Base-by-base conservation (phyloP, 2,113 vertebrate genomes). In the Tyrannus savana region DNA sequence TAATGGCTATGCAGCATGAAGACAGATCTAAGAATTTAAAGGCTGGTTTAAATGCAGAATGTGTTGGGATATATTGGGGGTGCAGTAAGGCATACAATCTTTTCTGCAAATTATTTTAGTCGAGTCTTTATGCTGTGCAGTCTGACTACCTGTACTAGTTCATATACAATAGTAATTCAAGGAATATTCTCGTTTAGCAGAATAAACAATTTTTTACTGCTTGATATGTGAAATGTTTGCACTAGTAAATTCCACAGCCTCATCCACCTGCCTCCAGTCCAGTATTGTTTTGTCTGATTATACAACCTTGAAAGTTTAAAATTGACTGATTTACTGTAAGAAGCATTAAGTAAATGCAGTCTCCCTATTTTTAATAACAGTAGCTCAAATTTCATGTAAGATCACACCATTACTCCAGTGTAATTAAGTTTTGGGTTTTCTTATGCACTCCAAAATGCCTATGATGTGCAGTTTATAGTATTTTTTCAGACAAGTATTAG, bases 391-490 rank as follows among this genome's bases (percentile, higher is more conserved):
- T 97, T 97, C 96, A 95, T 90, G 74, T 97, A 95, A 96, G 95
- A 96, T 98, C 96, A 98, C 76, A 90, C 85, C 95, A 96, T 93
- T 92, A 82, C 91, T 97, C 92, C 81, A 93, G 55, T 90, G 78
- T 97, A 97, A 97, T 98, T 98, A 98, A 98, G 93, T 95, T 97
- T 98, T 96, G 95, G 84, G 93, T 89, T 97, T 98, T 97, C 96
- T 95, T 96, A 88, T 80, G 81, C 56, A 84, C 90, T 97, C 97
- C 89, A 89, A 89, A 89, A 97, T 97, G 88, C 44, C 58, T 84
- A 68, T 39, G 52, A 97, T 97, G 58, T 97, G 63, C 77, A 87
- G 95, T 96, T 97, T 97, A 97, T 95, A 89, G 83, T 96, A 82
- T 93, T 95, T 96, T 97, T 97, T 96, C 71, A 93, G 90, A 76